Evolutionary conservation across 2,797 vertebrate species (phyloP).

Genomic region (Rhinophrynus dorsalis): DNA sequence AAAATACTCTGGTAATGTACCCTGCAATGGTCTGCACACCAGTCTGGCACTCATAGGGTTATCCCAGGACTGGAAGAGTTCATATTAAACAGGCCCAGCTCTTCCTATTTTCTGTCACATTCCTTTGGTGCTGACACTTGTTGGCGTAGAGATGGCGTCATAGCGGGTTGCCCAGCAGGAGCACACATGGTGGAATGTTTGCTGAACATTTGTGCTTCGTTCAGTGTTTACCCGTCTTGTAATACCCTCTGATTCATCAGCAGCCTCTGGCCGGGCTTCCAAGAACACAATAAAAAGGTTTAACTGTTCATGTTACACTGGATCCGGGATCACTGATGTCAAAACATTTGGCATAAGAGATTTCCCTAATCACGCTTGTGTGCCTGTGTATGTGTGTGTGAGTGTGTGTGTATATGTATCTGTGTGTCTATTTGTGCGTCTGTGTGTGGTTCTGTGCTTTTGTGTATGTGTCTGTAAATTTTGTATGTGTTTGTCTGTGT

Average conservation of each 20-base stretch:
- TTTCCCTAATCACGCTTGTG: not conserved
- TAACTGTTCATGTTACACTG: not conserved
- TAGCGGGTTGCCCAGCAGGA: not conserved
- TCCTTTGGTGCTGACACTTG: not conserved
- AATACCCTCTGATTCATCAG: not conserved
- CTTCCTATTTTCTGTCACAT: too few relatives aligned
- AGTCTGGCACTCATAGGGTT: too few relatives aligned
- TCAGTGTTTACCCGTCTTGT: not conserved
- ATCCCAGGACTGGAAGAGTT: too few relatives aligned
- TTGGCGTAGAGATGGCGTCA: not conserved
- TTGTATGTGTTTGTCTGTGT: too few relatives aligned
- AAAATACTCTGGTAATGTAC: too few relatives aligned
- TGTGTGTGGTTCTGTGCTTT: too few relatives aligned
- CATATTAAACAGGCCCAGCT: too few relatives aligned
- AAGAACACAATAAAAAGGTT: not conserved
- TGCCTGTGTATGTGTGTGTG: too few relatives aligned
- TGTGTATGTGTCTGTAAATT: too few relatives aligned
- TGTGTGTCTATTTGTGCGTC: too few relatives aligned
- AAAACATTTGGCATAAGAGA: not conserved
- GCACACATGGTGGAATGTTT: not conserved
- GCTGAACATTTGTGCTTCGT: not conserved
- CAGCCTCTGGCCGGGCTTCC: not conserved
- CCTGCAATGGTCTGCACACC: too few relatives aligned
- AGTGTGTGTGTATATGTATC: too few relatives aligned
- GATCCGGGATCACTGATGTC: not conserved